Percentiles rank a stretch among this genome's conserved stretches.
phyloP scores from a whole-genome alignment of 1,140 invertebrate genomes.

The Heliothis subflexa region DNA sequence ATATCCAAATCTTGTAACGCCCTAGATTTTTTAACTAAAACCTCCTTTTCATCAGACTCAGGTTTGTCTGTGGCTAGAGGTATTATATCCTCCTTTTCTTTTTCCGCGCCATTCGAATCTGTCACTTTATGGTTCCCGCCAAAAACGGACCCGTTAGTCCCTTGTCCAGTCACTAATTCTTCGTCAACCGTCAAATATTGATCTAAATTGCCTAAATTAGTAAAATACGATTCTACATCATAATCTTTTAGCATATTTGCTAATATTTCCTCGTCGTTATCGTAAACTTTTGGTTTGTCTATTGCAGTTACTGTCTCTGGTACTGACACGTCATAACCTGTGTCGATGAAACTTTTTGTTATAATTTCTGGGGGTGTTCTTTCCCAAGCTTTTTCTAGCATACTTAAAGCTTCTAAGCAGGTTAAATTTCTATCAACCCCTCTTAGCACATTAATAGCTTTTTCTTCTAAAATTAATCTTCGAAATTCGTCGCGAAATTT shows the following conservation, averaged over 20 bases:
- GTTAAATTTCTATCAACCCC: constrained; percentile 57
- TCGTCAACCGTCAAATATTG: constrained; percentile 60
- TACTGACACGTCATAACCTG: constrained; percentile 53
- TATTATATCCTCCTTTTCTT: constrained; percentile 50
- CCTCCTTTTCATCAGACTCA: constrained; percentile 45
- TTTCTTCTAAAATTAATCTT: constrained; percentile 52
- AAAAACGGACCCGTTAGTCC: constrained; percentile 58
- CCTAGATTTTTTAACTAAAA: constrained; percentile 46
- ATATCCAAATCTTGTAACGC: constrained; percentile 56
- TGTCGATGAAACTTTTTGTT: constrained; percentile 49
- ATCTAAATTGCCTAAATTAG: constrained; percentile 51
- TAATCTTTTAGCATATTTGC: constrained; percentile 54
- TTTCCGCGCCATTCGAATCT: constrained; percentile 26
- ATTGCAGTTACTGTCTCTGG: neutral
- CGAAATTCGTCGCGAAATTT: constrained; percentile 56
- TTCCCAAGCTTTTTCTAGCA: constrained; percentile 58
- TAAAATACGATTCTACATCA: constrained; percentile 55
- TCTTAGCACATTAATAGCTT: constrained; percentile 51
- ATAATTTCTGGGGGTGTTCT: constrained; percentile 46
- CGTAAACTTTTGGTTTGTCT: constrained; percentile 42
- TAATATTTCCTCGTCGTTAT: constrained; percentile 54
- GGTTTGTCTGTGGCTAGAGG: constrained; percentile 53
- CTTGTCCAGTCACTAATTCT: constrained; percentile 56
- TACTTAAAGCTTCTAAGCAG: constrained; percentile 53
- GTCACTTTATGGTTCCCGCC: constrained; percentile 58